Conservation (phyloP, 2,113 vertebrate genomes). For the Zosterops borbonicus region DNA sequence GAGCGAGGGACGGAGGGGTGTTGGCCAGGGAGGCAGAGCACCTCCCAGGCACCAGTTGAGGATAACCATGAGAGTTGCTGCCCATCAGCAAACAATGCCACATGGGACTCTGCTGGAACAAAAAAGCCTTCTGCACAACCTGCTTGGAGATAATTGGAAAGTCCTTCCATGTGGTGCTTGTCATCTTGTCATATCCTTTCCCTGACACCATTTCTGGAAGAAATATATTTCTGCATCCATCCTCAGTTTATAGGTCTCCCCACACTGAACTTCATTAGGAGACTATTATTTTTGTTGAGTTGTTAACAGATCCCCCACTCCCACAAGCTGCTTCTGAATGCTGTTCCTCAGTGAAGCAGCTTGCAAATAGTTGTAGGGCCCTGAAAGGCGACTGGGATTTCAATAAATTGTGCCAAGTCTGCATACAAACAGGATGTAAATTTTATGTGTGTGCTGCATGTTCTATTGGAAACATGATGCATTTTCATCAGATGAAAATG, state of each 20-base stretch:
- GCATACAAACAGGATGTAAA: slow-evolving; percentile 28
- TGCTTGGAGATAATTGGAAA: background rate
- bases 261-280: background rate
- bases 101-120: background rate
- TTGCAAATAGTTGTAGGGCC: background rate
- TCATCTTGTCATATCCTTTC: background rate
- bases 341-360: background rate
- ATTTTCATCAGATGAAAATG: slow-evolving; percentile 36
- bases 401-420: background rate
- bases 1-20: slow-evolving; percentile 70
- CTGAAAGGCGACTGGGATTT: background rate
- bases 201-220: background rate
- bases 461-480: slow-evolving; percentile 17
- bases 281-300: background rate
- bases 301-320: background rate
- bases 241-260: background rate
- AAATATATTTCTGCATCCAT: background rate
- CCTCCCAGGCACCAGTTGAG: background rate
- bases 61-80: background rate
- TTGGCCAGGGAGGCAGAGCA: slow-evolving; percentile 16
- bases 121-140: background rate
- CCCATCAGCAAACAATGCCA: background rate
- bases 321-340: background rate
- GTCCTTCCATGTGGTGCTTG: background rate
- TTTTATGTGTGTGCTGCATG: slow-evolving; percentile 40